These are phyloP conservation scores for Sebastes steindachneri DNA, from an alignment of 2,797 vertebrate species.

Conservation along the genomic window DNA sequence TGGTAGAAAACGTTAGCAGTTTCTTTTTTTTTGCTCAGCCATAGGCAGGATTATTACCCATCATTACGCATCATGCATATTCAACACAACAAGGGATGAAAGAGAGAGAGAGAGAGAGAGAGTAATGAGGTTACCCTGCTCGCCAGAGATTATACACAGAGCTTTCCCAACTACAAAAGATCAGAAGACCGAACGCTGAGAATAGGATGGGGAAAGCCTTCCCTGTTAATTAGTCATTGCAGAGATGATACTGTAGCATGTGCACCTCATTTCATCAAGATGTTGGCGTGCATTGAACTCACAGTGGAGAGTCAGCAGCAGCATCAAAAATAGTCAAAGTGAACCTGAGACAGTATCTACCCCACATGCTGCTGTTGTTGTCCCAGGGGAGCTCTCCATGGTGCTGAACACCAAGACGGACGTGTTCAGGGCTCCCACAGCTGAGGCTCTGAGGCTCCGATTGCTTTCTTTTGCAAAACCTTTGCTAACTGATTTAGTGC, in stretches of 20 bases:
- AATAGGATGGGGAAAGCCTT: conserved; percentile 66
- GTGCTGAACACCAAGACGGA: conserved; percentile 50
- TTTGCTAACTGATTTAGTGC: not conserved
- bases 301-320: conserved; percentile 23
- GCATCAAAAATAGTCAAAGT: conserved; percentile 8
- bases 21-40: conserved; percentile 30
- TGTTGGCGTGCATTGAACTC: conserved; percentile 22
- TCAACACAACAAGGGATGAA: conserved; percentile 56
- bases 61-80: conserved; percentile 73
- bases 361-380: not conserved
- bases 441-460: not conserved
- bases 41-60: conserved; percentile 65
- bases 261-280: conserved; percentile 44
- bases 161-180: conserved; percentile 65
- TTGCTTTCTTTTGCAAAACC: not conserved
- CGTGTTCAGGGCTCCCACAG: conserved; percentile 8
- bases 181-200: conserved; percentile 60
- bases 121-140: conserved; percentile 73
- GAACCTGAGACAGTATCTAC: not conserved
- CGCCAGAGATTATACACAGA: conserved; percentile 62
- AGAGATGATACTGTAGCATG: conserved; percentile 37
- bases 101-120: conserved; percentile 20
- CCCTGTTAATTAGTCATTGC: conserved; percentile 63
- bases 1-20: conserved; percentile 19
- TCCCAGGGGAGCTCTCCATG: conserved; percentile 60